Percentiles rank a stretch among this genome's conserved stretches.
These are phyloP conservation scores for Bos javanicus DNA, from an alignment of 2,113 vertebrate species.

Conservation along the genomic window DNA sequence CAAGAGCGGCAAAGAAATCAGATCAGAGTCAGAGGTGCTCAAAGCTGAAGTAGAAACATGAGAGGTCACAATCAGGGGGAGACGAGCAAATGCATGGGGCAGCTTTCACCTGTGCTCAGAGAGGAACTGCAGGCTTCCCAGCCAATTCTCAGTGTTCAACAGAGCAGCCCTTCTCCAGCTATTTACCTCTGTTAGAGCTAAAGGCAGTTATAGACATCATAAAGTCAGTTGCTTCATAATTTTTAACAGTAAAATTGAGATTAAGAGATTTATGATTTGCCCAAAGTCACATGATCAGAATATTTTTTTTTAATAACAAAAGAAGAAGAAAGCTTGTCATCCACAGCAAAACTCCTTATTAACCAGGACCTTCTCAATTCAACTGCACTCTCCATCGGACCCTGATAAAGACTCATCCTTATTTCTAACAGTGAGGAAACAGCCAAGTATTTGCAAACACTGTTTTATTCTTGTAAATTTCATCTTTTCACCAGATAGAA, in stretches of 20 bases:
- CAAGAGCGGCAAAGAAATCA: background rate
- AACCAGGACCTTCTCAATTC: background rate
- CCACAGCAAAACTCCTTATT: background rate
- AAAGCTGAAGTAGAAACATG: background rate
- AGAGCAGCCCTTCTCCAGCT: background rate
- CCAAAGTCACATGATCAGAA: background rate
- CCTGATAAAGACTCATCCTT: background rate
- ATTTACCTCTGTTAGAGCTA: background rate
- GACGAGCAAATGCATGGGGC: fast-evolving
- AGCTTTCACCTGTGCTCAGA: background rate
- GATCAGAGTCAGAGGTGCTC: background rate
- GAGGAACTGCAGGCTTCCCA: background rate
- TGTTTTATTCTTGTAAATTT: background rate
- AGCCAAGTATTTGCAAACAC: background rate
- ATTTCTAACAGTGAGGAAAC: background rate
- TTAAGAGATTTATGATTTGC: background rate
- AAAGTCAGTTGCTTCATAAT: background rate
- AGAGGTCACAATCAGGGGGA: background rate
- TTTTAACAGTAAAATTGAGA: background rate
- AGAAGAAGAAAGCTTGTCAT: background rate
- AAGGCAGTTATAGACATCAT: background rate
- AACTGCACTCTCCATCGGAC: background rate
- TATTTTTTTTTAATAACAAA: background rate
- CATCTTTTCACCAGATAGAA: background rate
- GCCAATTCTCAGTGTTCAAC: background rate